Evolutionary conservation across 2,888 invertebrate genomes (phyloP).

Genomic region (Psylliodes chrysocephalus): DNA sequence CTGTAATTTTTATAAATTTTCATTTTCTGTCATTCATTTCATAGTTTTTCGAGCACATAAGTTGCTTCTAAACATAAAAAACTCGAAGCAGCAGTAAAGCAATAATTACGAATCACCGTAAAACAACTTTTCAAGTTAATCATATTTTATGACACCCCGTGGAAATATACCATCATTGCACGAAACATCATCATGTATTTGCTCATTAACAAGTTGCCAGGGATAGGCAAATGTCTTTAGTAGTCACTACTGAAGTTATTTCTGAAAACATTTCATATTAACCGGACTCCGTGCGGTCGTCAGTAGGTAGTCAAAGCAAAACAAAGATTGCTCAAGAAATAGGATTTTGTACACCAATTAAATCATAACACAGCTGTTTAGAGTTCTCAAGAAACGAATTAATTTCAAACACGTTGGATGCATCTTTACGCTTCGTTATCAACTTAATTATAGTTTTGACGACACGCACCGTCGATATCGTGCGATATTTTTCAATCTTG

Average conservation of each 20-base stretch:
- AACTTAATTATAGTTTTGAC: no score
- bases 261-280: conserved; percentile 2
- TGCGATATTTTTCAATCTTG: no score
- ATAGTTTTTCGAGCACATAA: no score
- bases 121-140: no score
- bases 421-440: not conserved
- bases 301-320: conserved; percentile 17
- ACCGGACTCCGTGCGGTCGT: not conserved
- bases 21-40: no score
- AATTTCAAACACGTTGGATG: conserved; percentile 3
- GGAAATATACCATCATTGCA: not conserved
- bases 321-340: conserved; percentile 24
- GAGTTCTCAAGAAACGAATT: conserved; percentile 2
- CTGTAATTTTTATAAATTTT: no score
- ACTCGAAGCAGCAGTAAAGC: no score
- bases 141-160: no score
- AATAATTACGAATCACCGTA: no score
- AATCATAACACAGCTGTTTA: conserved; percentile 26
- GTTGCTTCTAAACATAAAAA: no score
- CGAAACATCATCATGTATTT: not conserved
- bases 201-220: not conserved
- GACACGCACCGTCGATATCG: no score
- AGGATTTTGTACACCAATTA: conserved; percentile 23
- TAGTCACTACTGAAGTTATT: conserved; percentile 12
- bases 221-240: not conserved